These are phyloP conservation scores for Cavia porcellus DNA, from an alignment of 2,113 vertebrate genomes.

Conservation along the genomic window DNA sequence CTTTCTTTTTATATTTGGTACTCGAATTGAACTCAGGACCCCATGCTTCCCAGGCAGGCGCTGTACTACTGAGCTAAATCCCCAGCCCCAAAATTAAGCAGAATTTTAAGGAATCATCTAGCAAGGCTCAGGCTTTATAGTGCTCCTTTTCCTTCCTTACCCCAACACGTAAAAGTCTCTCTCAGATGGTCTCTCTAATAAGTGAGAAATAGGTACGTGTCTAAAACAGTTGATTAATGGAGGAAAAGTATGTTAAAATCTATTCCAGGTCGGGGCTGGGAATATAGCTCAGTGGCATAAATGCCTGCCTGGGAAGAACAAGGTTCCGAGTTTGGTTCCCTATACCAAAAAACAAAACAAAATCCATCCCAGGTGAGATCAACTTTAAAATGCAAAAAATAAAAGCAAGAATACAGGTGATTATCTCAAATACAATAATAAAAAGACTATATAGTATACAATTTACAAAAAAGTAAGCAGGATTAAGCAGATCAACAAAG, in stretches of 20 bases:
- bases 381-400: slow-evolving; percentile 42
- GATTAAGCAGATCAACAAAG: not conserved
- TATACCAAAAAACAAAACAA: not conserved
- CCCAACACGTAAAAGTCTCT: not conserved
- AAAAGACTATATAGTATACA: not conserved
- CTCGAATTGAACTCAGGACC: too few species aligned
- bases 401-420: not conserved
- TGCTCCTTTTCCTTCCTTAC: not conserved
- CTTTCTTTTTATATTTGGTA: too few species aligned
- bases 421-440: not conserved
- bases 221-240: not conserved
- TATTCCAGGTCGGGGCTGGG: not conserved
- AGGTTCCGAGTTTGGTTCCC: too few species aligned
- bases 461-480: not conserved
- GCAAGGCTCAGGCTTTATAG: not conserved
- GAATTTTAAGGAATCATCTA: not conserved
- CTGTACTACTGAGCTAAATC: too few species aligned
- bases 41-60: too few species aligned
- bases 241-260: not conserved
- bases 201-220: not conserved
- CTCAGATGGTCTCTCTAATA: not conserved
- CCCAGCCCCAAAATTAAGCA: not conserved
- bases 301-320: too few species aligned
- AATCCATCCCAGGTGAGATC: not conserved
- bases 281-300: too few species aligned